Conservation (phyloP, 2,113 vertebrate genomes). For the Elephas maximus region DNA sequence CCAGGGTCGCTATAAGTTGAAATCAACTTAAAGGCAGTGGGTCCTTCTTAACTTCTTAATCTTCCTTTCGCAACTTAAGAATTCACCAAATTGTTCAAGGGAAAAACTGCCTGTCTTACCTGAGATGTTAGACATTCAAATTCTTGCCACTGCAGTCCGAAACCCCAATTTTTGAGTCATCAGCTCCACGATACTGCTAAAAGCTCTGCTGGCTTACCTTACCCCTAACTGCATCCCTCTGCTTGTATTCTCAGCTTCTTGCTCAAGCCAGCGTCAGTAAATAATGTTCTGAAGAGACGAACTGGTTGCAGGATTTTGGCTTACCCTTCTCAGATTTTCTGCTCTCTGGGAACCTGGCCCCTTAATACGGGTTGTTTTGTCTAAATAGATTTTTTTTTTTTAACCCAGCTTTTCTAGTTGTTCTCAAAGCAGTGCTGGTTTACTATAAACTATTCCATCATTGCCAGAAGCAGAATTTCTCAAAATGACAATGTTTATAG, state of each 20-base stretch:
- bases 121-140: neutral
- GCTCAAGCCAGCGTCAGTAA: neutral
- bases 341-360: neutral
- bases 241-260: neutral
- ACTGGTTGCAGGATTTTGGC: neutral
- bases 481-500: neutral
- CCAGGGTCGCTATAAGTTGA: too few species aligned
- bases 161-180: neutral
- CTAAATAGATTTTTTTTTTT: neutral
- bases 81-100: neutral
- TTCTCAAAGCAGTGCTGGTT: neutral
- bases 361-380: neutral
- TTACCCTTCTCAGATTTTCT: neutral
- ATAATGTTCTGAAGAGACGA: neutral
- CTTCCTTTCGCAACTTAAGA: neutral
- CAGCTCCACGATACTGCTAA: neutral
- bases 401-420: neutral
- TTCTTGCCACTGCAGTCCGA: neutral
- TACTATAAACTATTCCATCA: neutral
- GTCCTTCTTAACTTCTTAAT: neutral
- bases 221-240: neutral
- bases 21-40: too few species aligned
- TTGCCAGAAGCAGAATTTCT: neutral
- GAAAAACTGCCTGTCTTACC: neutral
- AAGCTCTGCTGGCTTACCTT: constrained; percentile 31